Percentiles rank a stretch among this genome's conserved stretches.
Evolutionary conservation across 2,797 vertebrate genomes (phyloP).

Genomic region (Syngnathus rostellatus): DNA sequence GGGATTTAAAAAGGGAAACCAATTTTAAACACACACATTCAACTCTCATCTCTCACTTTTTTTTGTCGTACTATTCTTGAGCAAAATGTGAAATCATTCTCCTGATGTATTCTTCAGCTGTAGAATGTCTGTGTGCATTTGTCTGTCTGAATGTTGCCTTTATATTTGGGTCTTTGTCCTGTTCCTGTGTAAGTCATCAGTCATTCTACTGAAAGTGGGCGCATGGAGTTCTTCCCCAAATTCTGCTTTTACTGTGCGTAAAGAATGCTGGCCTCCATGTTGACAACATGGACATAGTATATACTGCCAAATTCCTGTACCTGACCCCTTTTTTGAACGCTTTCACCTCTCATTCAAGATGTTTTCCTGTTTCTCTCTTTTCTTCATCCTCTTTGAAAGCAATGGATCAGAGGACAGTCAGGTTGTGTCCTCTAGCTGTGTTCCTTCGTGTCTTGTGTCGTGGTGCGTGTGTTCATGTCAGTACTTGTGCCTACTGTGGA

Average conservation of each 20-base stretch:
- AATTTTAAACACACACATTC: constrained; percentile 24
- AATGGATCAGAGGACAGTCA: constrained; percentile 60
- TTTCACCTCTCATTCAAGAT: constrained; percentile 44
- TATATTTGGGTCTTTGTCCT: constrained; percentile 39
- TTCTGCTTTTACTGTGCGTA: constrained; percentile 40
- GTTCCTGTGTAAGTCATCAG: constrained; percentile 40
- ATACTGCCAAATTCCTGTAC: constrained; percentile 63
- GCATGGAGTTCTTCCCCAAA: constrained; percentile 23
- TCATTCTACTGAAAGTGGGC: constrained; percentile 40
- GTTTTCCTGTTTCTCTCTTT: constrained; percentile 38
- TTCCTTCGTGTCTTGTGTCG: constrained; percentile 71
- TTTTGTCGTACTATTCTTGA: constrained; percentile 44
- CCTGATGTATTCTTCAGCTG: constrained; percentile 26
- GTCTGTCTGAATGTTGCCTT: constrained; percentile 26
- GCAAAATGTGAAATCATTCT: constrained; percentile 21
- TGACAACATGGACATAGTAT: constrained; percentile 62
- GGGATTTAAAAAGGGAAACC: constrained; percentile 62
- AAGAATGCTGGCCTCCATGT: constrained; percentile 58
- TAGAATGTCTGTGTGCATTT: constrained; percentile 38
- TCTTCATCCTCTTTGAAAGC: constrained; percentile 55
- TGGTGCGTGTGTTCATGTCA: constrained; percentile 76
- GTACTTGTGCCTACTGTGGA: constrained; percentile 78
- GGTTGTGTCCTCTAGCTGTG: constrained; percentile 66
- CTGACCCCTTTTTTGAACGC: constrained; percentile 31
- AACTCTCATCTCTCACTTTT: constrained; percentile 34